phyloP scores from a whole-genome alignment of 2,797 vertebrate species.

The Pipistrellus kuhlii region DNA sequence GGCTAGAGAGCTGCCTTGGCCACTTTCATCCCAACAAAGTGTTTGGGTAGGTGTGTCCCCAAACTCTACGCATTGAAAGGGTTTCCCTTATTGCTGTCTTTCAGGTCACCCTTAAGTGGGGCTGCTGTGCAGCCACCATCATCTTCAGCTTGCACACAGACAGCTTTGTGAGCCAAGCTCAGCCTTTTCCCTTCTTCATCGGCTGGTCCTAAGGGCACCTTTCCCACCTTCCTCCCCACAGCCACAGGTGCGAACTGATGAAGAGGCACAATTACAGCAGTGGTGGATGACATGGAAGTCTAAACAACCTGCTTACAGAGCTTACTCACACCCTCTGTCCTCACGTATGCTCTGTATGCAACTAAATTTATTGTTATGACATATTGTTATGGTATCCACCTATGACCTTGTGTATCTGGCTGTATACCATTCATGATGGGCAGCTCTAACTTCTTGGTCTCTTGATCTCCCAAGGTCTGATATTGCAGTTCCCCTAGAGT shows the following conservation, averaged over 20 bases:
- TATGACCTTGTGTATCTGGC: neutral
- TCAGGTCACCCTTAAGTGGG: neutral
- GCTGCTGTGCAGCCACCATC: neutral
- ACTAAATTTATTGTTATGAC: neutral
- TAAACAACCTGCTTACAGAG: neutral
- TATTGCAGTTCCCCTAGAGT: neutral
- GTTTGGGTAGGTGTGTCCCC: neutral
- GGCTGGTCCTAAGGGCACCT: neutral
- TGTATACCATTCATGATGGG: neutral
- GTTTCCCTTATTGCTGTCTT: neutral
- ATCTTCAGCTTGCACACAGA: neutral
- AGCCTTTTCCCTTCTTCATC: neutral
- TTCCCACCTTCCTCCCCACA: neutral
- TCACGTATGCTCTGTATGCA: neutral
- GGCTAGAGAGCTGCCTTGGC: neutral
- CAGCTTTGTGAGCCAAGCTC: neutral
- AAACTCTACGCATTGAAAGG: neutral
- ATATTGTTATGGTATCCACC: neutral
- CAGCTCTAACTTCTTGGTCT: neutral
- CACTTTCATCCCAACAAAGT: neutral
- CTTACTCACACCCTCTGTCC: neutral
- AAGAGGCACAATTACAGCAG: neutral
- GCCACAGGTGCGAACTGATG: neutral
- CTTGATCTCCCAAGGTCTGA: neutral
- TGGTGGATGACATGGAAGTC: neutral